Evolutionary conservation across 2,113 vertebrate genomes (phyloP).

Genomic region (Oenanthe melanoleuca): DNA sequence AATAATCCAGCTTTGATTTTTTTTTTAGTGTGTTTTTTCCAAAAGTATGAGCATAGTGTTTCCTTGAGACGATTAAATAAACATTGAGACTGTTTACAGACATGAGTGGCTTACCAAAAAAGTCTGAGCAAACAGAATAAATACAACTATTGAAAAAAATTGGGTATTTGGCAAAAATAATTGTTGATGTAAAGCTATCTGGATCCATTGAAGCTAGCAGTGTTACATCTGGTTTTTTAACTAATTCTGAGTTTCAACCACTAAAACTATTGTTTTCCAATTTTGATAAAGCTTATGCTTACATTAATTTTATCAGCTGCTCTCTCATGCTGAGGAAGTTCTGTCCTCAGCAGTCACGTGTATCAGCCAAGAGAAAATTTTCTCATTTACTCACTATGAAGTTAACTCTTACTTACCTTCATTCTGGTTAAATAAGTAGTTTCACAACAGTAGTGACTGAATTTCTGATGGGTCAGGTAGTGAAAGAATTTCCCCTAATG

Average conservation of each 20-base stretch:
- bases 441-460: background rate
- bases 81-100: background rate
- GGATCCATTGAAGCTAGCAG: background rate
- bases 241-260: background rate
- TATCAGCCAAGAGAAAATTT: background rate
- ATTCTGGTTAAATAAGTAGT: background rate
- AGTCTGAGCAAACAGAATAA: background rate
- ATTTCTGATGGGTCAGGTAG: background rate
- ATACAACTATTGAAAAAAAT: background rate
- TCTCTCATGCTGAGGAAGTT: background rate
- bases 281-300: background rate
- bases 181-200: background rate
- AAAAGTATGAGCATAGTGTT: background rate
- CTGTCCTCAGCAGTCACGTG: rapidly evolving
- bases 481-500: background rate
- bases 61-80: background rate
- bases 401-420: background rate
- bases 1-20: background rate
- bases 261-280: background rate
- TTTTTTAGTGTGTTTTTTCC: background rate
- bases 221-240: background rate
- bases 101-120: background rate
- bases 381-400: background rate
- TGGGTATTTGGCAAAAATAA: background rate
- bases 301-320: background rate